Evolutionary conservation across 2,888 invertebrate species (phyloP), one percentile per base, ranked within the genome.

Genomic region (Scaptomyza parva): DNA sequence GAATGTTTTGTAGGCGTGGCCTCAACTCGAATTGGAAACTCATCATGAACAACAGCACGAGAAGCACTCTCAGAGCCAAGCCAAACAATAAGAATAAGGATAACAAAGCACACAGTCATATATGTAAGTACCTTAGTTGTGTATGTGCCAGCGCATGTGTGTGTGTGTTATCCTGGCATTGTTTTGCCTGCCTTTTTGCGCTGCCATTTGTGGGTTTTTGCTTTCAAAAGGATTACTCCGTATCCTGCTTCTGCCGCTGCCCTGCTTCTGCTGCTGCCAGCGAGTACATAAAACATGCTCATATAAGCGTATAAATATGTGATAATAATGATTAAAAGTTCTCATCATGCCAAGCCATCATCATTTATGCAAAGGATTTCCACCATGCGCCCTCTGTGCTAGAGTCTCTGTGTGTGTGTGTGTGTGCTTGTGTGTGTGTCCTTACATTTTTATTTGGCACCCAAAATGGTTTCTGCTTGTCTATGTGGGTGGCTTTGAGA

Each of bases 211-310:
- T 88, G 87, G 89, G 77, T 88, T 86, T 79, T 77, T 79, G 86
- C 83, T 73, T 77, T 78, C 66, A 86, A 87, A 88, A 88, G 89
- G 89, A 89, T 88, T 88, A 83, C 76, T 64, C 72, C 62, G 44
- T 57, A 50, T 70, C 54, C 74, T 43, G 57, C 37, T 39, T 40
- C 52, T 22, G 47, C 24, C 14, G 26, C 22, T 26, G 39, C 22
- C 11, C 37, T 44, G 1, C 50, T 33, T 22, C 43, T 40, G 47
- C 37, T 28, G 28, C 52, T 62, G 65, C 64, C 68, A 76, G 82
- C 69, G 64, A 90, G 89, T 90, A 89, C 81, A 89, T 89, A 89
- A 90, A 90, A 89, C 89, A 90, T 86, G 89, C 89, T 89, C 89
- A 86, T 90, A 88, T 86, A 89, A 89, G 71, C 88, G 87, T 87